phyloP scores from a whole-genome alignment of 92 coral and sea anemone species.

The Parazoanthus darwini region DNA sequence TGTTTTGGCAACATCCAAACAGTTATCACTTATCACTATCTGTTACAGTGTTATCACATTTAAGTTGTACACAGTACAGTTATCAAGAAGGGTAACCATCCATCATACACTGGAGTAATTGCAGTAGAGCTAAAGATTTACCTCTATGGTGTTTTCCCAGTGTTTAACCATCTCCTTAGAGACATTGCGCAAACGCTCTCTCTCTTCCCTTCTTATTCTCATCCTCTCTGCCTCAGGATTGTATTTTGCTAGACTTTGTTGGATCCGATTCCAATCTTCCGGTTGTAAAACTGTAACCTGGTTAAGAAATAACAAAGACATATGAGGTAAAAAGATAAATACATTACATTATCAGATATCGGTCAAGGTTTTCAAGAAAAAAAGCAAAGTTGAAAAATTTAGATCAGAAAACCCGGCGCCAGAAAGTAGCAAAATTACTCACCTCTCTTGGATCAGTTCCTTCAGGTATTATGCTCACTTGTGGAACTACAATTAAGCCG shows the following conservation, averaged over 20 bases:
- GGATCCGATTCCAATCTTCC: conserved; percentile 91
- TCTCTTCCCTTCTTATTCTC: conserved; percentile 71
- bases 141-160: conserved; percentile 99
- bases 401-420: no score
- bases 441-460: conserved; percentile 95
- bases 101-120: not conserved
- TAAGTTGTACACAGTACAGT: not conserved
- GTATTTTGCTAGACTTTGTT: conserved; percentile 84
- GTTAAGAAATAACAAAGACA: not conserved
- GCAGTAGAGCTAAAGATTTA: not conserved
- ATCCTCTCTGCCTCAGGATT: conserved; percentile 88
- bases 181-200: conserved; percentile 78
- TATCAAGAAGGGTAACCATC: not conserved
- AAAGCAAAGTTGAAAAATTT: not conserved
- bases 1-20: no score
- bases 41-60: no score
- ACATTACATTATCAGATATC: not conserved
- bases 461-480: conserved; percentile 76
- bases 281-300: conserved; percentile 98
- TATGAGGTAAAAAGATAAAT: not conserved
- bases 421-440: conserved; percentile 17
- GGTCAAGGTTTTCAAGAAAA: not conserved
- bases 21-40: no score
- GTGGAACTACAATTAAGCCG: conserved; percentile 51
- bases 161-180: conserved; percentile 87